Evolutionary conservation across 1,140 invertebrate genomes (phyloP), one percentile per base, ranked within the genome.

Genomic region (Pseudomyrmex flavicornis): DNA sequence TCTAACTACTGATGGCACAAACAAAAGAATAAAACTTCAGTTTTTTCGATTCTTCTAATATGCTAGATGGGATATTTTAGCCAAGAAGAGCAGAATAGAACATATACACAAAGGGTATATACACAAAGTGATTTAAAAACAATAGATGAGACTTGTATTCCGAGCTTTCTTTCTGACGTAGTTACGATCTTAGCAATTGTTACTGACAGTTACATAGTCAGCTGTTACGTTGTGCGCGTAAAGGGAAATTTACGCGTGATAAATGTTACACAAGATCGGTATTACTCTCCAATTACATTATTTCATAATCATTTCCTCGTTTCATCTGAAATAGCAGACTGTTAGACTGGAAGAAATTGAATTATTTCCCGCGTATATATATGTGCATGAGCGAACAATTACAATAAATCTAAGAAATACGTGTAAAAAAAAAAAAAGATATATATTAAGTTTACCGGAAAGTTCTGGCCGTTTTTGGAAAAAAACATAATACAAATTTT

Each of bases 221-320:
- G 76, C 85, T 82, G 85, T 86, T 83, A 84, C 82, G 54, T 75
- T 58, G 59, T 62, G 68, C 20, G 61, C 58, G 69, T 7, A 35
- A 80, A 61, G 46, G 56, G 66, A 59, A 84, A 59, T 58, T 72
- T 69, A 75, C 56, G 50, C 44, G n/a, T 83, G 86, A 87, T 88
- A 84, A 87, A 68, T 35, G 69, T 88, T 88, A 84, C 86, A 84
- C 85, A 88, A 88, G 80, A 88, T 88, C 85, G 79, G 50, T 84
- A 68, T 79, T 66, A 70, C 62, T 62, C 22, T 61, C 26, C 52
- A 69, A 88, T 79, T 84, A 84, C 52, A 22, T 56, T 63, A 46
- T 56, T 70, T 35, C 54, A 58, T 50, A 15, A 68, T 48, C 68
- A n/a, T 59, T 68, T 35, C 13, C 15, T 50, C 13, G 10, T 85